phyloP scores from a whole-genome alignment of 2,888 invertebrate species.

The Ceratothoa steindachneri region DNA sequence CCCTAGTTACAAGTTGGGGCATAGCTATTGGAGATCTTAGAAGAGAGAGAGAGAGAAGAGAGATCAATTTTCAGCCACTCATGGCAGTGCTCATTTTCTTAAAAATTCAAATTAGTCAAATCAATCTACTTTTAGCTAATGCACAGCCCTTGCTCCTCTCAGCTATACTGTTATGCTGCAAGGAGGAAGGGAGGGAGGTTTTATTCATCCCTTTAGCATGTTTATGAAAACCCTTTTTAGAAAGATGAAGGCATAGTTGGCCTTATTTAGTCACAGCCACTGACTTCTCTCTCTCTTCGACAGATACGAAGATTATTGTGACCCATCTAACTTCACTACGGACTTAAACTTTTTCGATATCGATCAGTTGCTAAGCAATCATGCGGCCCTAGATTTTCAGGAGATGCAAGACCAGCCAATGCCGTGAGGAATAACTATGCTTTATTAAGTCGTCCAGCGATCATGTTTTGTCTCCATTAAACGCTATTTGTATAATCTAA shows the following conservation, averaged over 20 bases:
- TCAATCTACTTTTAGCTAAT: too few species aligned
- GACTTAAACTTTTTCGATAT: constrained; percentile 15
- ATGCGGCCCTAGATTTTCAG: background rate
- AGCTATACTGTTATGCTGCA: background rate
- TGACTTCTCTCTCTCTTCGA: constrained; percentile 1
- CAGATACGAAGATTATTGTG: constrained; percentile 5
- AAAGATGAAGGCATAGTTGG: background rate
- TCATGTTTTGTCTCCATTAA: too few species aligned
- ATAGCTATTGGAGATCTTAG: background rate
- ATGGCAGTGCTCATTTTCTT: too few species aligned
- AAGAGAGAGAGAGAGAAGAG: background rate
- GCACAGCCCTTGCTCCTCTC: constrained; percentile 7
- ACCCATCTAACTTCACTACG: background rate
- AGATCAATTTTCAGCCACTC: too few species aligned
- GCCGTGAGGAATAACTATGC: too few species aligned
- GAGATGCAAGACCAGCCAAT: constrained; percentile 8
- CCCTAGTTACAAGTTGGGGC: background rate
- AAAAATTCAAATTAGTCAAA: too few species aligned
- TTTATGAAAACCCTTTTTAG: too few species aligned
- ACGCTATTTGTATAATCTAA: too few species aligned
- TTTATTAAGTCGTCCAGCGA: too few species aligned
- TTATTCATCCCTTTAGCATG: too few species aligned
- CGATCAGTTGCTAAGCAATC: constrained; percentile 5
- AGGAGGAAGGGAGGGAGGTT: constrained; percentile 12
- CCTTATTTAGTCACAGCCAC: background rate